phyloP scores from a whole-genome alignment of 2,113 vertebrate species.

The Salminus brasiliensis region DNA sequence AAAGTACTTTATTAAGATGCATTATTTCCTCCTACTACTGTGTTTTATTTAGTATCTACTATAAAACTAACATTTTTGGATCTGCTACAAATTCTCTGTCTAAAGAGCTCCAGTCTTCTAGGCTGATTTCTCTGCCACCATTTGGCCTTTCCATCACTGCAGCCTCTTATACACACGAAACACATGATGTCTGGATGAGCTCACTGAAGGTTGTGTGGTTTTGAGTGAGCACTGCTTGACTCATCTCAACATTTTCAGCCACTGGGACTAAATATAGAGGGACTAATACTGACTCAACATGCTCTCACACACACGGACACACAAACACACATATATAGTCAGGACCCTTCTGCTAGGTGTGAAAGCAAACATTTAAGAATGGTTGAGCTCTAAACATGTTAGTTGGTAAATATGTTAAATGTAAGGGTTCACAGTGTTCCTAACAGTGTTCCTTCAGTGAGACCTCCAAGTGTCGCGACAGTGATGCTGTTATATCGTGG shows the following conservation, averaged over 20 bases:
- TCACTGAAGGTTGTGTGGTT: conserved; percentile 5
- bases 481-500: neutral
- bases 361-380: conserved; percentile 16
- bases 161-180: neutral
- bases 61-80: too few species aligned
- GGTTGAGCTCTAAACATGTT: neutral
- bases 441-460: neutral
- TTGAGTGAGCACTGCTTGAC: conserved; percentile 23
- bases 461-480: neutral
- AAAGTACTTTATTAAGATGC: too few species aligned
- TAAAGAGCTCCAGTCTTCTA: neutral
- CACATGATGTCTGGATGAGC: neutral
- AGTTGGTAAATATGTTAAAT: conserved; percentile 2
- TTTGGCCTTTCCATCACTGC: neutral
- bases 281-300: conserved; percentile 42
- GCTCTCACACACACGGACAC: conserved; percentile 7
- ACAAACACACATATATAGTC: neutral
- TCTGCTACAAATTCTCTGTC: neutral
- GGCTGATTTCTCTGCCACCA: neutral
- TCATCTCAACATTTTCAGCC: conserved; percentile 31
- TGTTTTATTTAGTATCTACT: too few species aligned
- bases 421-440: neutral
- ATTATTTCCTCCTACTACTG: too few species aligned
- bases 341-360: conserved; percentile 31
- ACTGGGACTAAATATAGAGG: conserved; percentile 52